Percentiles rank a stretch among this genome's conserved stretches.
These are phyloP conservation scores for Euzophera pinguis DNA, from an alignment of 2,888 invertebrate species.

Conservation along the genomic window DNA sequence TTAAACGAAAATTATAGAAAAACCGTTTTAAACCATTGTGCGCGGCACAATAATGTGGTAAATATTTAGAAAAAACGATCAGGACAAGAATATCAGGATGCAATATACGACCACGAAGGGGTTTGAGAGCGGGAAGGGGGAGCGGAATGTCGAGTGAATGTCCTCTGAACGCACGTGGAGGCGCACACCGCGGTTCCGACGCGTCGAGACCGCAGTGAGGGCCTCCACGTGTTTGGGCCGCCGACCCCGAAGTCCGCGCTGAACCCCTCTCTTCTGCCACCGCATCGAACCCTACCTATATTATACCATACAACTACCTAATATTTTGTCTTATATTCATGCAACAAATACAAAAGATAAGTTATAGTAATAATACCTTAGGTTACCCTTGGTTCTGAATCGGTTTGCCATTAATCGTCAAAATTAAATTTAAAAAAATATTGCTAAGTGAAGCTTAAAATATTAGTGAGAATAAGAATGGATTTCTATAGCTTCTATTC, in stretches of 20 bases:
- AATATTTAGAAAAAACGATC: slow-evolving; percentile 39
- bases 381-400: too few species aligned
- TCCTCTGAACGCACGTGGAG: slow-evolving; percentile 64
- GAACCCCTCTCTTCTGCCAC: slow-evolving; percentile 37
- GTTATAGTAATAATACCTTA: too few species aligned
- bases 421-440: too few species aligned
- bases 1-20: too few species aligned
- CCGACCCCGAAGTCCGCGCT: slow-evolving; percentile 27
- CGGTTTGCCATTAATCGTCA: too few species aligned
- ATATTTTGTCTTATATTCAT: not conserved
- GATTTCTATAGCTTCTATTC: too few species aligned
- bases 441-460: too few species aligned
- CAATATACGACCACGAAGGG: slow-evolving; percentile 34
- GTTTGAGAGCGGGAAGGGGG: slow-evolving; percentile 37
- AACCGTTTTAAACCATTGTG: too few species aligned
- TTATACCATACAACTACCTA: not conserved
- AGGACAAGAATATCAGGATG: slow-evolving; percentile 27
- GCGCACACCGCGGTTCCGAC: slow-evolving; percentile 65
- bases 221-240: slow-evolving; percentile 71
- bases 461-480: too few species aligned
- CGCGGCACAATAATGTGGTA: slow-evolving; percentile 43
- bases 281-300: slow-evolving; percentile 22
- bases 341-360: too few species aligned
- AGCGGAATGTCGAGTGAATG: slow-evolving; percentile 38
- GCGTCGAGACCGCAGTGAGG: slow-evolving; percentile 63